Conservation (phyloP, 2,888 invertebrate species). For the Hirtodrosophila trivittata region DNA sequence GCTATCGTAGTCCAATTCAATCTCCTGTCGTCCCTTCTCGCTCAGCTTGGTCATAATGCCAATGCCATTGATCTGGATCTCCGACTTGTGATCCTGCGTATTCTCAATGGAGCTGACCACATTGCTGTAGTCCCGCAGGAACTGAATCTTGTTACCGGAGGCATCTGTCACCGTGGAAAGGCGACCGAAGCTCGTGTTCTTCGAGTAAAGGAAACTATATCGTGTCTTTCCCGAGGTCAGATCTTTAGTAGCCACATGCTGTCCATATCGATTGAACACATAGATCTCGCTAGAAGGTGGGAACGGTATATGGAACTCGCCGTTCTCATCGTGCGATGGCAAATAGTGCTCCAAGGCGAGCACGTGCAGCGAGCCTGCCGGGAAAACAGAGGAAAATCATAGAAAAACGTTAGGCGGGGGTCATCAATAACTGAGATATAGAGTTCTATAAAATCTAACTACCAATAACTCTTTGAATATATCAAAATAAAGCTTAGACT, state of each 20-base stretch:
- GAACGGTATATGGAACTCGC: constrained; percentile 96
- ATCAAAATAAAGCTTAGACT: no score
- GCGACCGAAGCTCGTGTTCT: constrained; percentile 97
- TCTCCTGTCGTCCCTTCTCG: constrained; percentile 94
- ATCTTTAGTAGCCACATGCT: constrained; percentile 97
- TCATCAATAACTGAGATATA: no score
- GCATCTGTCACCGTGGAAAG: constrained; percentile 96
- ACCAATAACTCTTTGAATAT: no score
- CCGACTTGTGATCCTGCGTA: constrained; percentile 96
- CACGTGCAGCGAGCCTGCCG: constrained; percentile 90
- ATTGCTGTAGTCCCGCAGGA: constrained; percentile 95
- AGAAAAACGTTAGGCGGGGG: no score
- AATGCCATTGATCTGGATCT: constrained; percentile 95
- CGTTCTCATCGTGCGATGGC: constrained; percentile 93
- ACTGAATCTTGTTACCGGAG: constrained; percentile 95
- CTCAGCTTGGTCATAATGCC: constrained; percentile 94
- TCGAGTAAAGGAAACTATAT: constrained; percentile 98
- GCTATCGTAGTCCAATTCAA: constrained; percentile 95
- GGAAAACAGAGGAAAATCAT: neutral
- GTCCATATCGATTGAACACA: constrained; percentile 97
- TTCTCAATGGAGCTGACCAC: constrained; percentile 97
- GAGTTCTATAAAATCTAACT: no score
- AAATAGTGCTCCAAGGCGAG: constrained; percentile 93
- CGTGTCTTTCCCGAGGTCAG: constrained; percentile 96
- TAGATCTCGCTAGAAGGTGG: constrained; percentile 97